Evolutionary conservation across 2,797 vertebrate species (phyloP), one percentile per base, ranked within the genome.

Genomic region (Cirrhinus mrigala): DNA sequence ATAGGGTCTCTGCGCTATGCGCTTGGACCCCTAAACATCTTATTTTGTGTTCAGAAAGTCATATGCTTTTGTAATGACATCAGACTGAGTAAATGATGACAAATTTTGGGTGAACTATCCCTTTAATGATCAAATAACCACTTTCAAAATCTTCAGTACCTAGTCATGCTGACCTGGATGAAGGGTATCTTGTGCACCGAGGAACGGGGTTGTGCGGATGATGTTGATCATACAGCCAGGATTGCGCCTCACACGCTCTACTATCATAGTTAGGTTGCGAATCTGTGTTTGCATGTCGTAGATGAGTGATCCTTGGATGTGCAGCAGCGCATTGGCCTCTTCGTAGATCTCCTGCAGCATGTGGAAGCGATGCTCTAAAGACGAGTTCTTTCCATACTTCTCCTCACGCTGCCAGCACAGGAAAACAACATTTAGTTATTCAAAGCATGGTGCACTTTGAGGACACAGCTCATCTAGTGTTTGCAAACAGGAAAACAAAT

Each of bases 261-360:
- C 83, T 87, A 91, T 83, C 81, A 90, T 56, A 1, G 93, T 93
- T 46, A 95, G 86, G 90, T 94, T 94, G 86, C 91, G 91, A 11
- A 95, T 87, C 84, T 93, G 92, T 0, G 91, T 88, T 86, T 93
- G 93, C 90, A 94, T 91, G 73, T 94, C 92, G 0, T 93, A 91
- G 50, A 95, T 92, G n/a, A 94, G 87, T 0, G 92, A 88, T 81
- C 92, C 90, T n/a, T 95, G 94, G 77, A 92, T 82, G 56, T 91
- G 92, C 85, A 94, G 91, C 82, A 94, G 27, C 5, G 88, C 82
- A 82, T 87, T 91, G 78, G 92, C 87, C 79, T 95, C 92, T 0
- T 88, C 86, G 50, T 86, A 90, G 5, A 85, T 91, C 1, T 89
- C 87, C 83, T 94, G 92, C 89, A 94, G 85, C 12, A 89, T 91